Percentiles rank a stretch among this genome's conserved stretches.
Evolutionary conservation across 2,888 invertebrate genomes (phyloP).

Genomic region (Harmothoe impar): DNA sequence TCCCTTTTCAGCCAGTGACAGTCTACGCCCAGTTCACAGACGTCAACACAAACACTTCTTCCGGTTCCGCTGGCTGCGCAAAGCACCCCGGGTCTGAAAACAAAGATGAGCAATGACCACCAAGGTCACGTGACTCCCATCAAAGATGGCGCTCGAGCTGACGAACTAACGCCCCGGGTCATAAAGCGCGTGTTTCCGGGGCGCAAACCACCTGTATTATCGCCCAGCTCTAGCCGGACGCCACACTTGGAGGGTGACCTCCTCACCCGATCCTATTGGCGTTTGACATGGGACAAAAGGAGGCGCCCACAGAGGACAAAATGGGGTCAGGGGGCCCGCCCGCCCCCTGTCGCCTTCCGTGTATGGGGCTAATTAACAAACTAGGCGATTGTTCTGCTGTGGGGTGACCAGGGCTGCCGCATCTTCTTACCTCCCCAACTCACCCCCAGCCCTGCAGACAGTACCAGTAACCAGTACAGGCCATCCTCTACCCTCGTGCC

Average conservation of each 20-base stretch:
- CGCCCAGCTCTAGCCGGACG: neutral
- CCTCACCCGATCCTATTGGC: conserved; percentile 2
- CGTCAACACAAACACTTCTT: neutral
- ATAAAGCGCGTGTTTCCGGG: neutral
- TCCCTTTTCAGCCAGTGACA: neutral
- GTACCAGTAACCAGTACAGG: too few relatives aligned
- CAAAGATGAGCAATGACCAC: conserved; percentile 20
- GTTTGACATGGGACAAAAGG: conserved; percentile 19
- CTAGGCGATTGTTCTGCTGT: neutral
- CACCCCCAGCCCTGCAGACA: neutral
- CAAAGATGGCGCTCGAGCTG: neutral
- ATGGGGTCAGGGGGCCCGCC: neutral
- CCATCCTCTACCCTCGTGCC: neutral
- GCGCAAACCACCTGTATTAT: conserved; percentile 4
- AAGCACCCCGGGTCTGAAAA: neutral
- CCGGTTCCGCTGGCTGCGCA: conserved; percentile 35
- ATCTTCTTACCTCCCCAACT: neutral
- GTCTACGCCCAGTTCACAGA: neutral
- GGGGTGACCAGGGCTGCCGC: neutral
- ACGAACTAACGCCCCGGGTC: neutral
- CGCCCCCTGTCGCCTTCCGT: neutral
- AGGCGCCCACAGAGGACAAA: neutral
- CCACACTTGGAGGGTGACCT: conserved; percentile 28
- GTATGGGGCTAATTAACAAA: conserved; percentile 14
- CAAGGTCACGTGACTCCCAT: neutral